Evolutionary conservation across 2,797 vertebrate species (phyloP).

Genomic region (Platalea minor): DNA sequence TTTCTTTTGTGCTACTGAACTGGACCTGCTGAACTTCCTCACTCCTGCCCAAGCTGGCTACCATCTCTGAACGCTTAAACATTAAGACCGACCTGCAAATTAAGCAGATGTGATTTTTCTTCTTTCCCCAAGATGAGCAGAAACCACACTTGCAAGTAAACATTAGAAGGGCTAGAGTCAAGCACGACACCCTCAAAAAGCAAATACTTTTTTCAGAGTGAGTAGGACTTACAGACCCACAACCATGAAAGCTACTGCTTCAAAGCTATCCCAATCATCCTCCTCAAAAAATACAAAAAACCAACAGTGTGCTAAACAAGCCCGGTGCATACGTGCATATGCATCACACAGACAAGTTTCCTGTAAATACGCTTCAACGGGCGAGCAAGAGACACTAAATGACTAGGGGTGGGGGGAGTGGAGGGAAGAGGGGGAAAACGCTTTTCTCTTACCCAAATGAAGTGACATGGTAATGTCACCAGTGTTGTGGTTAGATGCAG

Average conservation of each 20-base stretch:
- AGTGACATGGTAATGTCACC: not conserved
- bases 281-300: not conserved
- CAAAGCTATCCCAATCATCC: not conserved
- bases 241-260: not conserved
- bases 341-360: not conserved
- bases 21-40: not conserved
- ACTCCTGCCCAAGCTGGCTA: not conserved
- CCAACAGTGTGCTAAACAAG: fast-evolving
- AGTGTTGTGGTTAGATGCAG: not conserved
- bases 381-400: not conserved
- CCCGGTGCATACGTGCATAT: not conserved
- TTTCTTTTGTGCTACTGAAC: not conserved
- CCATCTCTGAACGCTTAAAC: not conserved
- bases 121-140: not conserved
- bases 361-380: fast-evolving
- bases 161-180: not conserved
- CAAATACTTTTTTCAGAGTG: fast-evolving
- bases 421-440: not conserved
- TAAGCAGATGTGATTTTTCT: not conserved
- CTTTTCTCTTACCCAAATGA: not conserved
- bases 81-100: not conserved
- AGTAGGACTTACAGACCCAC: not conserved
- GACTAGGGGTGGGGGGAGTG: fast-evolving
- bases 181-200: not conserved
- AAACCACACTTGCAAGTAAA: not conserved